phyloP scores from a whole-genome alignment of 2,888 invertebrate species.

The Monoplex corrugatus region DNA sequence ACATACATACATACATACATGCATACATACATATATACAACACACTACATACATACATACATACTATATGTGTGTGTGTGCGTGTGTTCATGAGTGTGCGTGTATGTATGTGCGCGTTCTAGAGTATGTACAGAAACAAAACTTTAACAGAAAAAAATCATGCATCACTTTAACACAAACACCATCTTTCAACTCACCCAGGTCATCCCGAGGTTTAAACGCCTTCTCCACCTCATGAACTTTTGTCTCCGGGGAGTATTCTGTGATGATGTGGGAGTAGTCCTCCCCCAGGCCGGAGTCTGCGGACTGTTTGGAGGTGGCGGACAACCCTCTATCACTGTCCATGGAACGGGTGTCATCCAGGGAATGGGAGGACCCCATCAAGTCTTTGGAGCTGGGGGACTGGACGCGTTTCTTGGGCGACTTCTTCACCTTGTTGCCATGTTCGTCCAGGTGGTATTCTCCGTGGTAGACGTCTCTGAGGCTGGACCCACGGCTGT shows the following conservation, averaged over 20 bases:
- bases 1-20: not conserved
- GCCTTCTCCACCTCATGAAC: constrained; percentile 67
- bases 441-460: constrained; percentile 60
- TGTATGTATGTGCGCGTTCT: no score
- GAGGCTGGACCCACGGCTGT: not conserved
- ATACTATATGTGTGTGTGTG: no score
- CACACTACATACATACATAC: not conserved
- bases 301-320: constrained; percentile 76
- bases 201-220: constrained; percentile 66
- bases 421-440: constrained; percentile 56
- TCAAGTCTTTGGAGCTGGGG: constrained; percentile 51
- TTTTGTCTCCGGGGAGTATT: constrained; percentile 69
- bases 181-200: constrained; percentile 66
- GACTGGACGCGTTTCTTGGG: constrained; percentile 47
- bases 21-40: not conserved
- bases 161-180: no score
- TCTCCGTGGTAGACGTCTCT: constrained; percentile 49
- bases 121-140: no score
- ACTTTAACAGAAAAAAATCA: no score
- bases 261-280: constrained; percentile 68
- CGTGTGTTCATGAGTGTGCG: no score
- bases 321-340: constrained; percentile 74
- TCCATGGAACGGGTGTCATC: constrained; percentile 60
- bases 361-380: constrained; percentile 64
- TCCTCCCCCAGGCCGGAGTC: constrained; percentile 76